Evolutionary conservation across 2,888 invertebrate species (phyloP).

Genomic region (Cephus pygmeus): DNA sequence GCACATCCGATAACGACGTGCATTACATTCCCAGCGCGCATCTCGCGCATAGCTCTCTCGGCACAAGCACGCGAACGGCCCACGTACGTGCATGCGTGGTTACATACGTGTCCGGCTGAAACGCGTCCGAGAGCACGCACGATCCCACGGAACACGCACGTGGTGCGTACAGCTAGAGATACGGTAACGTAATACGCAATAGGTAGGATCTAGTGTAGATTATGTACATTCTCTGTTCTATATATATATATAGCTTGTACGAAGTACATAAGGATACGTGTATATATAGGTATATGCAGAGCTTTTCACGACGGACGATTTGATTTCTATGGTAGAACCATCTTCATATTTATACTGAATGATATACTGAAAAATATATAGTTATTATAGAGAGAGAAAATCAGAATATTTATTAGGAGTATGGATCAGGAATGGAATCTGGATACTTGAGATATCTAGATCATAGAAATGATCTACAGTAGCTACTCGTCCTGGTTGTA

Average conservation of each 20-base stretch:
- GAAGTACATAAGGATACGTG: neutral
- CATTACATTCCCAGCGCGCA: constrained; percentile 38
- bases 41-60: constrained; percentile 31
- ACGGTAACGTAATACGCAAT: constrained; percentile 5
- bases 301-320: neutral
- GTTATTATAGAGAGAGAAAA: too few species aligned
- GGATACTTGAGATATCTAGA: neutral
- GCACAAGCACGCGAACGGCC: constrained; percentile 15
- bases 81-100: neutral
- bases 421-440: neutral
- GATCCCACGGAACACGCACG: neutral
- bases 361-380: too few species aligned
- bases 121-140: constrained; percentile 2
- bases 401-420: neutral
- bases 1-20: constrained; percentile 42
- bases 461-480: neutral
- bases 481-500: neutral
- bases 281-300: neutral
- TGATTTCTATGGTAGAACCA: neutral
- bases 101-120: constrained; percentile 3
- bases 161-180: neutral
- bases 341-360: neutral
- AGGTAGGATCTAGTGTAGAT: neutral
- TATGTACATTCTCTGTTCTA: neutral
- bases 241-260: neutral